Base-by-base conservation (phyloP, 2,113 vertebrate genomes). In the Thomomys bottae region DNA sequence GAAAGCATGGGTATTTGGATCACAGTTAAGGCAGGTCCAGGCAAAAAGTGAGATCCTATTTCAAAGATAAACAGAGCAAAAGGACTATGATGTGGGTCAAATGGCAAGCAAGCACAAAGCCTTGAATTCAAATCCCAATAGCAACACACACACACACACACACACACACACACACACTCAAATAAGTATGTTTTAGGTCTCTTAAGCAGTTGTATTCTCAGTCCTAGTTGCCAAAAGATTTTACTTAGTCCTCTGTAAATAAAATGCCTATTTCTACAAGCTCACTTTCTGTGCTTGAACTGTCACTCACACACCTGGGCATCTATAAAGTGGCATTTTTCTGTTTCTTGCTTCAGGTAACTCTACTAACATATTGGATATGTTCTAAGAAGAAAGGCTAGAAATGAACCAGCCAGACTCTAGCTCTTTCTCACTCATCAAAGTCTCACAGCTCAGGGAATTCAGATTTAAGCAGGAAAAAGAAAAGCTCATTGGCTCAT, bases 181-280 rank as follows among this genome's bases (percentile, higher is more conserved):
- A 70, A 7, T 49, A 49, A 61, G 6, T 71, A 23, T 73, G 6
- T 71, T 64, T 76, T 61, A 64, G 5, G 59, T 18, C 57, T 72
- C 70, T 64, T 54, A 61, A 86, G 30, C 54, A 59, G 11, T 9
- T 59, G 67, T 36, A 81, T 54, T 54, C 12, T 54, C 34, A n/a
- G 8, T 77, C 59, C 71, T 77, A 72, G 81, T 75, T 92, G 87
- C 20, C 14, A 89, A 70, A 84, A 87, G 42, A 21, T 40, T 76
- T 84, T 59, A 61, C 49, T 88, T 38, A 84, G 21, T 68, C 26
- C 6, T 17, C 61, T 83, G 38, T 72, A 82, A 88, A 59, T 40
- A 85, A 21, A 38, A 75, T 20, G 76, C 78, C 66, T 88, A 59
- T 40, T 82, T 24, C 83, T 49, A 18, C 45, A 54, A 84, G 20